These are phyloP conservation scores for Cantharis lateralis DNA, from an alignment of 2,888 invertebrate species.

Conservation along the genomic window DNA sequence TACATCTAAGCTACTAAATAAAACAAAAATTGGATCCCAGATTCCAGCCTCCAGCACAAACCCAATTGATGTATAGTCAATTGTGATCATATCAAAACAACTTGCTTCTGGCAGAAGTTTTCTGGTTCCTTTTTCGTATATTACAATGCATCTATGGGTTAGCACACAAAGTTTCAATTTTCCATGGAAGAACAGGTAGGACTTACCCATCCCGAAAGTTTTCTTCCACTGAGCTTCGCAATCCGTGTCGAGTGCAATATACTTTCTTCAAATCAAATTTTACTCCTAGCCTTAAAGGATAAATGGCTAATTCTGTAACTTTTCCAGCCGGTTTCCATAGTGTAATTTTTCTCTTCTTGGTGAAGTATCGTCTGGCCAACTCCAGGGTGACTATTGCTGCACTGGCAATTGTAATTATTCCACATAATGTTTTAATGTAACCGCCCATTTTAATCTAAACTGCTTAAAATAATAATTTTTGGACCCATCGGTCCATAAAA, in stretches of 20 bases:
- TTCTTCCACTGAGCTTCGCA: constrained; percentile 28
- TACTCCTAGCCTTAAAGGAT: constrained; percentile 53
- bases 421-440: too few species aligned
- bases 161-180: too few species aligned
- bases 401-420: not conserved
- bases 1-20: not conserved
- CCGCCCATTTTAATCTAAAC: not conserved
- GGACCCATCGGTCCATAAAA: too few species aligned
- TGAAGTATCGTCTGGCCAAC: not conserved
- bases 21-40: constrained; percentile 51
- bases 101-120: not conserved
- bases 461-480: not conserved
- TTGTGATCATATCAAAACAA: not conserved
- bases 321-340: constrained; percentile 49
- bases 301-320: constrained; percentile 46
- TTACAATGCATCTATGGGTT: not conserved
- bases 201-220: constrained; percentile 28
- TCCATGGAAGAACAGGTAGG: not conserved
- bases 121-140: not conserved
- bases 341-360: constrained; percentile 39
- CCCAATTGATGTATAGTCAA: not conserved
- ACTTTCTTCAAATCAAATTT: constrained; percentile 40
- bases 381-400: not conserved
- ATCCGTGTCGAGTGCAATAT: constrained; percentile 48
- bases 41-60: constrained; percentile 57